Evolutionary conservation across 2,113 vertebrate genomes (phyloP).

Genomic region (Coracopsis vasa): DNA sequence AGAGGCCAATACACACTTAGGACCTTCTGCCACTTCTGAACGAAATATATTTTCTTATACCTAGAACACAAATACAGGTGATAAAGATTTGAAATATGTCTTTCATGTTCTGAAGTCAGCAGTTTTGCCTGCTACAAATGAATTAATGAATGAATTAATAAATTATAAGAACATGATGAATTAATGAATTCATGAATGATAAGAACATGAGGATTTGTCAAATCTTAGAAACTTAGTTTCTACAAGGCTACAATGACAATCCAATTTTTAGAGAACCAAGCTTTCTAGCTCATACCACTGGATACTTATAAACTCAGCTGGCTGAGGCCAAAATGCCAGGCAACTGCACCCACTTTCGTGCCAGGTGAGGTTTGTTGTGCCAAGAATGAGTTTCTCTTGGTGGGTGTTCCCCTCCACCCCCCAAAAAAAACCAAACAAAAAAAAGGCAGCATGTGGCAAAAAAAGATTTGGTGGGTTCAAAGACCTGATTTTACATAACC

Average conservation of each 20-base stretch:
- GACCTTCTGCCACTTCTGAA: not conserved
- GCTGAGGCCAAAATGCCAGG: not conserved
- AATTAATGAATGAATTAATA: not conserved
- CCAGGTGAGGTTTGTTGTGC: not conserved
- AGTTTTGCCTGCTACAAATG: not conserved
- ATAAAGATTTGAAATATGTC: not conserved
- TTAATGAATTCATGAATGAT: not conserved
- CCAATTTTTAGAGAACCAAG: not conserved
- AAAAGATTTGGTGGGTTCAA: not conserved
- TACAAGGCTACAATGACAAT: not conserved
- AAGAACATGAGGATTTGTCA: not conserved
- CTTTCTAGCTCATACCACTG: not conserved
- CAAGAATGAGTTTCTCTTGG: not conserved
- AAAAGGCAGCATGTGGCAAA: not conserved
- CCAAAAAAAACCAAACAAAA: not conserved
- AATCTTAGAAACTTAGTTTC: not conserved
- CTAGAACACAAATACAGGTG: not conserved
- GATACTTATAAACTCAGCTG: not conserved
- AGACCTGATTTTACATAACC: not conserved
- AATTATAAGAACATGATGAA: not conserved
- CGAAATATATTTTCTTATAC: not conserved
- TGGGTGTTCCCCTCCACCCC: accelerated
- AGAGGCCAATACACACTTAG: not conserved
- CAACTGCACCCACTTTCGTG: not conserved
- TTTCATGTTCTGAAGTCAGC: not conserved